A percentile compares a stretch with the other conserved stretches of the same genome.
These are phyloP conservation scores for Pegea sp. DNA, from an alignment of 23 tunicate species.

Conservation along the genomic window DNA sequence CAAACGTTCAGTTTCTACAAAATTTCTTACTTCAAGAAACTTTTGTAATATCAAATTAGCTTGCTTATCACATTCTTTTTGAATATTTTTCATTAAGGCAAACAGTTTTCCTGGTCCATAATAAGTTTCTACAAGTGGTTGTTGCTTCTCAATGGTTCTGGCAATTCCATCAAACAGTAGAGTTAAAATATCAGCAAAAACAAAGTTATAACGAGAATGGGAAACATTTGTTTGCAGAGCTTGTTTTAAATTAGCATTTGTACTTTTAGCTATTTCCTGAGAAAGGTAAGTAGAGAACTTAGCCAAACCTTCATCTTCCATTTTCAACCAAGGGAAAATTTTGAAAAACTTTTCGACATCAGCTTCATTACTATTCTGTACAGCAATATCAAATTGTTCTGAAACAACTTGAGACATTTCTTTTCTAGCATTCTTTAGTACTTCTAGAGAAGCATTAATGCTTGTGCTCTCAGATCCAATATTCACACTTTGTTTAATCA, in stretches of 20 bases:
- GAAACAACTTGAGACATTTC: slow-evolving; percentile 74
- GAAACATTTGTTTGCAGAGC: slow-evolving; percentile 26
- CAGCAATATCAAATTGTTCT: slow-evolving; percentile 73
- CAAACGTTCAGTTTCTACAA: slow-evolving; percentile 22
- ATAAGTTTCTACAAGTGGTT: slow-evolving; percentile 92
- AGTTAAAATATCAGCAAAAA: slow-evolving; percentile 74
- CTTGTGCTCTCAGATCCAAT: slow-evolving; percentile 74
- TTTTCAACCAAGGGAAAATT: slow-evolving; percentile 78
- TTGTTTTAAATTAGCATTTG: slow-evolving; percentile 60
- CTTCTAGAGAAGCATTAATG: slow-evolving; percentile 66
- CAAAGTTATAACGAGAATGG: slow-evolving; percentile 24
- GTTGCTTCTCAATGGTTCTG: slow-evolving; percentile 76
- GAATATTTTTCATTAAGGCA: slow-evolving; percentile 55
- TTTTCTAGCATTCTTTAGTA: slow-evolving; percentile 51
- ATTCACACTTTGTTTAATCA: slow-evolving; percentile 59
- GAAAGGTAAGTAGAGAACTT: slow-evolving; percentile 57
- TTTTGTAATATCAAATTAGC: slow-evolving; percentile 11
- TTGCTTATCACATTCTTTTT: slow-evolving; percentile 76
- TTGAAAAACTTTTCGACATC: slow-evolving; percentile 73
- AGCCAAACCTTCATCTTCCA: slow-evolving; percentile 71
- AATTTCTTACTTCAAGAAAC: slow-evolving; percentile 32
- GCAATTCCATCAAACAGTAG: slow-evolving; percentile 86
- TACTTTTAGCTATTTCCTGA: slow-evolving; percentile 63
- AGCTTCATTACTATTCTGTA: slow-evolving; percentile 25
- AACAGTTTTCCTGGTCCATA: slow-evolving; percentile 96